Evolutionary conservation across 2,113 vertebrate genomes (phyloP), one percentile per base, ranked within the genome.

Genomic region (Pterocles gutturalis): DNA sequence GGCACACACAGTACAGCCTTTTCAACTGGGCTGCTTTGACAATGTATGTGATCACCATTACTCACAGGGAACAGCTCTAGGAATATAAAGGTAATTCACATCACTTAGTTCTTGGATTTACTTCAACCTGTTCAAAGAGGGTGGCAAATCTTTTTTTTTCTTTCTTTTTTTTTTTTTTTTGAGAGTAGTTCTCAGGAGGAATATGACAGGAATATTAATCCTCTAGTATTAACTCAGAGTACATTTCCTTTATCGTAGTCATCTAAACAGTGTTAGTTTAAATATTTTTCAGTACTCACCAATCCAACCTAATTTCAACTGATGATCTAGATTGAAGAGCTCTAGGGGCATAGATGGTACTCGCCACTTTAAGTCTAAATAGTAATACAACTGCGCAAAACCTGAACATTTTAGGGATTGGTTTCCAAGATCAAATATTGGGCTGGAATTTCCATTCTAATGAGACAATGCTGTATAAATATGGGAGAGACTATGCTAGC

Each of bases 51-150:
- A 77, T 82, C 54, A 76, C 17, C 48, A 58, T 83, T 57, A 95
- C 49, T 87, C 76, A 83, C 1, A 73, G 38, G 34, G 55, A 88
- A 70, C 38, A 80, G 43, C 19, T 93, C 34, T 66, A 87, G 46
- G 17, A 94, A 78, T 83, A 78, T 58, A 53, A 93, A 92, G 51
- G 21, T 67, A 93, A 92, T 89, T 93, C 72, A 90, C 15, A 60
- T 73, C 38, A 92, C 61, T 95, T 91, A 79, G 53, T 57, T 86
- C 60, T 81, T 95, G 86, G 86, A 78, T 92, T 96, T 89, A 78
- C 71, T 95, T 96, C 86, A 93, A 77, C 82, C 5, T 81, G 20
- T 88, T 92, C 60, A 72, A 87, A 93, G 67, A 91, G 21, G 36
- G 46, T 85, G 71, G 77, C n/a, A 81, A 83, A 36, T 36, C 6